A percentile compares a stretch with the other conserved stretches of the same genome.
Evolutionary conservation across 2,888 invertebrate genomes (phyloP).

Genomic region (Melanostoma mellinum): DNA sequence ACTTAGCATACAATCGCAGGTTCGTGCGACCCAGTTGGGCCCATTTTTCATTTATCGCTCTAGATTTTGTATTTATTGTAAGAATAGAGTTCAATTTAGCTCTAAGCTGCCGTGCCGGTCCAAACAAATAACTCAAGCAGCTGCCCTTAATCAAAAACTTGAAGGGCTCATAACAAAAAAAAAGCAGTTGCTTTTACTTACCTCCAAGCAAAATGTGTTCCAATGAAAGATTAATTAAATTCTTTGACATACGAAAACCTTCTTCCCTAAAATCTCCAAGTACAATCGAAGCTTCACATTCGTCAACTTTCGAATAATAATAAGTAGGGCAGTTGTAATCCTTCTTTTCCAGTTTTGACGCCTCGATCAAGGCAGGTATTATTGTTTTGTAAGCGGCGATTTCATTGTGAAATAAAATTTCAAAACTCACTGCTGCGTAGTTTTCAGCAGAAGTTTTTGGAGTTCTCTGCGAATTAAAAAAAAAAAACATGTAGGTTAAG

Average conservation of each 20-base stretch:
- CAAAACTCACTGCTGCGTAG: constrained; percentile 77
- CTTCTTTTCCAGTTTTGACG: constrained; percentile 67
- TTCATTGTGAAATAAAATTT: constrained; percentile 79
- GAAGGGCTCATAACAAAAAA: background rate
- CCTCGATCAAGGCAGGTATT: constrained; percentile 76
- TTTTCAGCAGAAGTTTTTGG: constrained; percentile 76
- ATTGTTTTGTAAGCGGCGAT: constrained; percentile 77
- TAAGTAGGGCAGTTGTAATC: constrained; percentile 76
- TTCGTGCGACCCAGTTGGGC: no score
- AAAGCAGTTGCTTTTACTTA: constrained; percentile 47
- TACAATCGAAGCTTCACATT: constrained; percentile 76
- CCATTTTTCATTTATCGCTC: no score
- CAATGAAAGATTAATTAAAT: constrained; percentile 77
- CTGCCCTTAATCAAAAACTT: no score
- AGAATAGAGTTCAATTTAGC: no score
- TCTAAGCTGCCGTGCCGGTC: no score
- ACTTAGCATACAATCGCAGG: no score
- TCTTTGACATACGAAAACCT: constrained; percentile 77
- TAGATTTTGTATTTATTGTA: no score
- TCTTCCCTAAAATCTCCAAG: constrained; percentile 77
- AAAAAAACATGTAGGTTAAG: no score
- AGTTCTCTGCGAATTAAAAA: constrained; percentile 77
- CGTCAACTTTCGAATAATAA: constrained; percentile 76
- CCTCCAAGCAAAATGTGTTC: constrained; percentile 79
- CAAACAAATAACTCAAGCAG: no score